These are phyloP conservation scores for Proteles cristata DNA, from an alignment of 2,113 vertebrate species.

Conservation along the genomic window DNA sequence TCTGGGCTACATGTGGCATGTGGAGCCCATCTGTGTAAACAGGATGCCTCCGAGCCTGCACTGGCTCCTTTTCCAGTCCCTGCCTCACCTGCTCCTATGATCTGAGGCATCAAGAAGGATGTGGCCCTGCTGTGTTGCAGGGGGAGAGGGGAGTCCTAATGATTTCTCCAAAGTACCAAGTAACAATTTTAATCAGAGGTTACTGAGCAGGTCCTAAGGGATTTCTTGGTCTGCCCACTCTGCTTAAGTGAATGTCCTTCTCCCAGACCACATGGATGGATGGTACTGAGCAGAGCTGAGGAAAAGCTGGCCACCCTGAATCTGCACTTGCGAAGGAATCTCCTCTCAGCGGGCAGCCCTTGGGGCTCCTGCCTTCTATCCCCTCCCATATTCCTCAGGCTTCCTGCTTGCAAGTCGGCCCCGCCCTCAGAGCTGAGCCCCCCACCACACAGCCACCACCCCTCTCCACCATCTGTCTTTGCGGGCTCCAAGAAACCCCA, in stretches of 20 bases:
- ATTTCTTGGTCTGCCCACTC: neutral
- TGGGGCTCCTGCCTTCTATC: fast-evolving
- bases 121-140: fast-evolving
- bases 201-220: neutral
- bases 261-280: neutral
- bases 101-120: neutral
- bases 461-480: neutral
- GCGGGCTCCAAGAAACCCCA: constrained; percentile 31
- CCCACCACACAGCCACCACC: neutral
- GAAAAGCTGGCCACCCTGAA: neutral
- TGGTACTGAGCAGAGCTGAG: neutral
- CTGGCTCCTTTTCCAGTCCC: neutral
- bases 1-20: fast-evolving
- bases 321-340: neutral
- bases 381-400: neutral
- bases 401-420: neutral
- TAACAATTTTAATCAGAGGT: no score
- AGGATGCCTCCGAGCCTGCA: neutral
- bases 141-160: neutral
- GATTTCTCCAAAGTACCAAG: neutral
- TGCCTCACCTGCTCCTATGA: neutral
- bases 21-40: neutral
- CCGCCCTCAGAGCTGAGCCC: neutral
- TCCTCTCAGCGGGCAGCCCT: neutral
- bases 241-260: no score